Base-by-base conservation (phyloP, 2,888 invertebrate genomes). In the Orthonychiurus folsomi region DNA sequence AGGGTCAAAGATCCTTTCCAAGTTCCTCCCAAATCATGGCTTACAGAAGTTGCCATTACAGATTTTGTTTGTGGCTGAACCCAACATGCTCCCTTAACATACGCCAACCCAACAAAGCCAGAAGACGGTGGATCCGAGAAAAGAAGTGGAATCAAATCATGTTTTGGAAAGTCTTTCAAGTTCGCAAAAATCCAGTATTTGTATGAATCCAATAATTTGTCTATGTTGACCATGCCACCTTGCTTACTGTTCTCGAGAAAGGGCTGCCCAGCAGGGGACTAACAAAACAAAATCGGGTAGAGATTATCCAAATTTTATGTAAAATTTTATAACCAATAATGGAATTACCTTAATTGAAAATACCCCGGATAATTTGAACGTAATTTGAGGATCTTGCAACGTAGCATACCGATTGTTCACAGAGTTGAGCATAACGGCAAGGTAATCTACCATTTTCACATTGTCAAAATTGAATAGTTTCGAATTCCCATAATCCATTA, bases 401-500 rank as follows among this genome's bases (percentile, higher is more conserved):
- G 56, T 56, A 5, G 50, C 9, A 21, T 26, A 61, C n/a, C 56
- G 47, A 37, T 54, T 56, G 21, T 61, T 61, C 18, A 56, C 21
- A 18, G 25, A 25, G 20, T 56, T 48, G 50, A 56, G 48, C 23
- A 56, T 25, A 15, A 61, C 50, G 15, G 50, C 47, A 26, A 55
- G 15, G 21, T 61, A 61, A 18, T 61, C 61, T 2, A 61, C 12
- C 48, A 61, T 50, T 9, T 56, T 28, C 2, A 12, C 12, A 15
- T 2, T 18, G 5, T 25, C 50, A 23, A 37, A 47, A 3, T 61
- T 61, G 18, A 61, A 61, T 1, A 18, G 18, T 21, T 56, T 21
- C 20, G 47, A 56, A n/a, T 61, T 61, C 1, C 20, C 50, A 20
- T 50, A 56, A 28, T 61, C 61, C 1, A 61, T n/a, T 5, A 61